Evolutionary conservation across 2,888 invertebrate species (phyloP).

Genomic region (Drosophila koepferae): DNA sequence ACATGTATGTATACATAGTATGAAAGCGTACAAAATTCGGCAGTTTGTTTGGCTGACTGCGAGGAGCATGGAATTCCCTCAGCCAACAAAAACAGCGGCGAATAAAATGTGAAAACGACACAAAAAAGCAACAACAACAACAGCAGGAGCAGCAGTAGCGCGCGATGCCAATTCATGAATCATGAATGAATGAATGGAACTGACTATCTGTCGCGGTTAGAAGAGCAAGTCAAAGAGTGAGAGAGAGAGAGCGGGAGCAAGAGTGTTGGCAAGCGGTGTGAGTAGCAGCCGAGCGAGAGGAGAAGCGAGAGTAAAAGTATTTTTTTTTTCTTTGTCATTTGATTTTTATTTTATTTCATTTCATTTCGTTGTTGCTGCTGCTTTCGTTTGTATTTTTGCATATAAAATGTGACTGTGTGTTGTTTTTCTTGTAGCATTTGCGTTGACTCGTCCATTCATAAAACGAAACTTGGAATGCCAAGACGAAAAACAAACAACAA

Average conservation of each 20-base stretch:
- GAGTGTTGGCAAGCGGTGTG: background rate
- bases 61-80: conserved; percentile 56
- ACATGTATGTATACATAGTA: background rate
- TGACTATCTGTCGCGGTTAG: conserved; percentile 58
- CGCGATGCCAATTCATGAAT: conserved; percentile 54
- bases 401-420: conserved; percentile 52
- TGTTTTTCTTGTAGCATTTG: conserved; percentile 36
- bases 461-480: conserved; percentile 58
- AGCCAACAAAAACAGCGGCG: conserved; percentile 25
- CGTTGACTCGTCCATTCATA: conserved; percentile 61
- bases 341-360: conserved; percentile 41
- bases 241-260: background rate
- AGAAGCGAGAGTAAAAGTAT: conserved; percentile 51
- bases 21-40: conserved; percentile 37
- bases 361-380: conserved; percentile 36
- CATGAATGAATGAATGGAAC: conserved; percentile 74
- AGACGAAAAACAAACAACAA: conserved; percentile 18
- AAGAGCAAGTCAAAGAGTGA: conserved; percentile 25
- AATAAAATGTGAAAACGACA: conserved; percentile 58
- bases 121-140: conserved; percentile 1
- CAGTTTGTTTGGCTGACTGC: conserved; percentile 33
- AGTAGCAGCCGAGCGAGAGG: conserved; percentile 5
- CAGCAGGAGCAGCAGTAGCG: conserved; percentile 13
- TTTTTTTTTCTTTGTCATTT: conserved; percentile 66
- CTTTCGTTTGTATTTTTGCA: conserved; percentile 51